Evolutionary conservation across 92 coral and sea anemone genomes (phyloP).

Genomic region (Porites evermanni): DNA sequence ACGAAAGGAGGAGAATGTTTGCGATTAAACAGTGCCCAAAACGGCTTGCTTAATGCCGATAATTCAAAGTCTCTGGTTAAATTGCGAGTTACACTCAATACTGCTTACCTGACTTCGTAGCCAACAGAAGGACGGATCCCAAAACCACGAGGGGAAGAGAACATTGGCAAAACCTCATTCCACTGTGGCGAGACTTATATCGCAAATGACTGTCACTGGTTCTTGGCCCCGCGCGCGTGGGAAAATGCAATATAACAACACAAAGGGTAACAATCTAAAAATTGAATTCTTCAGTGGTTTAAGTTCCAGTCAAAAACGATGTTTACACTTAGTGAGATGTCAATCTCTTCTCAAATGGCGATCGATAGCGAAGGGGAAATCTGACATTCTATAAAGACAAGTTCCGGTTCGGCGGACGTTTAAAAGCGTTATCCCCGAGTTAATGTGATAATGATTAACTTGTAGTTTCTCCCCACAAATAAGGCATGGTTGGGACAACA

Average conservation of each 20-base stretch:
- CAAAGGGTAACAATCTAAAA: constrained; percentile 14
- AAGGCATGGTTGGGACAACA: neutral
- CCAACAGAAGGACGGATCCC: constrained; percentile 6
- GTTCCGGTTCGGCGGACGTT: constrained; percentile 1
- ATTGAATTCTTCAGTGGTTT: constrained; percentile 36
- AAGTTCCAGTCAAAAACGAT: constrained; percentile 36
- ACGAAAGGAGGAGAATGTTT: neutral
- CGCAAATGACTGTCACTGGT: constrained; percentile 5
- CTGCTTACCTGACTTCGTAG: constrained; percentile 35
- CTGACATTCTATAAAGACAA: neutral
- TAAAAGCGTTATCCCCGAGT: neutral
- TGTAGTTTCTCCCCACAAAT: neutral
- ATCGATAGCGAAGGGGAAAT: neutral
- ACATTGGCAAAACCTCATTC: constrained; percentile 23
- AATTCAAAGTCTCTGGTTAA: neutral
- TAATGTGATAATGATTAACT: neutral
- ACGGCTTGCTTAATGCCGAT: neutral
- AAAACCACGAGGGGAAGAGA: constrained; percentile 17
- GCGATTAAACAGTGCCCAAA: neutral
- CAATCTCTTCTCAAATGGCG: constrained; percentile 31
- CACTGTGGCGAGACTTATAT: constrained; percentile 9
- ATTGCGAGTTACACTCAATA: neutral
- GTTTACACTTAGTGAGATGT: constrained; percentile 52
- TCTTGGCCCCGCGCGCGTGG: constrained; percentile 9
- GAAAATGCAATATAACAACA: neutral